Evolutionary conservation across 2,797 vertebrate genomes (phyloP), one percentile per base, ranked within the genome.

Genomic region (Adrianichthys oophorus): DNA sequence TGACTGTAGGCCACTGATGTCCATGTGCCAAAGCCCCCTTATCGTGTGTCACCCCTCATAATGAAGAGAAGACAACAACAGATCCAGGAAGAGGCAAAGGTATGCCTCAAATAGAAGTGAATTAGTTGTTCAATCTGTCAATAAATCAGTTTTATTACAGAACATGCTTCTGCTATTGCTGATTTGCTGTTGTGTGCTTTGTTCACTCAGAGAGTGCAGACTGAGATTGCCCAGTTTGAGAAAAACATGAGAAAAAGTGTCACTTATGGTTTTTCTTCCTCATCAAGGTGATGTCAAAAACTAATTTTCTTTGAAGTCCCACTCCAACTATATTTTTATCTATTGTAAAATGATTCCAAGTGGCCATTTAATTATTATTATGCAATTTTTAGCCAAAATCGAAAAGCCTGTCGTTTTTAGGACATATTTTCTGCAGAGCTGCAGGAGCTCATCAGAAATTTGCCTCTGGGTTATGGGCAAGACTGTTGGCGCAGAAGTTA

Each of bases 201-300:
- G 14, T 74, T 37, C 52, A 37, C 86, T 44, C 76, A 98, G 96
- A 90, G 74, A 0, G 89, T 93, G 18, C 91, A 93, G 59, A 83
- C 76, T 70, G 94, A 97, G 71, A 94, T 97, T 58, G 87, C 85
- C 57, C 82, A 89, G 7, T 98, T 98, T 91, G 95, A 98, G 86
- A 87, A 78, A 53, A 91, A 87, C 78, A 59, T 85, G 60, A 90
- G 88, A 73, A 92, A 82, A 84, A 72, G 84, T 41, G 45, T 61
- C 37, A 72, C 73, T 46, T 57, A 62, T 29, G 59, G 42, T 15
- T 79, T 66, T 51, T 64, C 53, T 44, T 70, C 81, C 0, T 66
- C 67, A 14, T 78, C 66, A 63, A 82, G 88, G 92, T 91, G 52
- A 76, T 37, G 69, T 50, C 10, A 62, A 68, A 66, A 59, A 0